Percentiles rank a stretch among this genome's conserved stretches.
These are phyloP conservation scores for Ammodytes dubius DNA, from an alignment of 2,113 vertebrate species.

Conservation along the genomic window DNA sequence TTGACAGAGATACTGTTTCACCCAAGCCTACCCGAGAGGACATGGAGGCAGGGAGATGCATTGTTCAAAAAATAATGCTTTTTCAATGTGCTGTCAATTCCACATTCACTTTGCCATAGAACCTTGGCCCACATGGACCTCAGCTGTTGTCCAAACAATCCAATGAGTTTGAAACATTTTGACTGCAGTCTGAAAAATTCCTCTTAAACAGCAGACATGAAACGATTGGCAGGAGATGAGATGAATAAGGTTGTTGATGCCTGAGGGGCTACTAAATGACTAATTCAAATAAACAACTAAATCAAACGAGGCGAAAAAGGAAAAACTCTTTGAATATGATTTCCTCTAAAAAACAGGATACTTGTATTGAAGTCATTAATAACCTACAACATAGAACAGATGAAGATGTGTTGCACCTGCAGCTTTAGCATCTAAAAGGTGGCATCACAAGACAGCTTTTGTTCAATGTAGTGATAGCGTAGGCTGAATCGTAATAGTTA, in stretches of 20 bases:
- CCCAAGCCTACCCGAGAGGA: slow-evolving; percentile 44
- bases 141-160: slow-evolving; percentile 4
- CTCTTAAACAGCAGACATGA: background rate
- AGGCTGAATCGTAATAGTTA: too few relatives aligned
- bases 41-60: slow-evolving; percentile 59
- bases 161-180: slow-evolving; percentile 13
- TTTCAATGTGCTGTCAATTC: slow-evolving; percentile 34
- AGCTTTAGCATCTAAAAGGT: background rate
- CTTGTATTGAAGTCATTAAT: background rate
- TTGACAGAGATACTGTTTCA: slow-evolving; percentile 53
- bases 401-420: background rate
- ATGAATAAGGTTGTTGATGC: slow-evolving; percentile 42
- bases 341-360: slow-evolving; percentile 9
- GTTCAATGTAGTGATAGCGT: too few relatives aligned
- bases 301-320: slow-evolving; percentile 11
- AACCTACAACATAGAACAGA: slow-evolving; percentile 1
- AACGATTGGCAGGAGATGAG: slow-evolving; percentile 23
- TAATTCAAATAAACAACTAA: background rate
- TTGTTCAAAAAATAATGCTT: slow-evolving; percentile 63
- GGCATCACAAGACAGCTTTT: background rate
- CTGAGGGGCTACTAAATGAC: slow-evolving; percentile 23
- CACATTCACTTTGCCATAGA: slow-evolving; percentile 24
- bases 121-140: slow-evolving; percentile 31
- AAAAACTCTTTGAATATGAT: background rate
- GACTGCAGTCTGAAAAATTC: slow-evolving; percentile 2